Conservation (phyloP, 2,797 vertebrate species). For the Selene dorsalis region DNA sequence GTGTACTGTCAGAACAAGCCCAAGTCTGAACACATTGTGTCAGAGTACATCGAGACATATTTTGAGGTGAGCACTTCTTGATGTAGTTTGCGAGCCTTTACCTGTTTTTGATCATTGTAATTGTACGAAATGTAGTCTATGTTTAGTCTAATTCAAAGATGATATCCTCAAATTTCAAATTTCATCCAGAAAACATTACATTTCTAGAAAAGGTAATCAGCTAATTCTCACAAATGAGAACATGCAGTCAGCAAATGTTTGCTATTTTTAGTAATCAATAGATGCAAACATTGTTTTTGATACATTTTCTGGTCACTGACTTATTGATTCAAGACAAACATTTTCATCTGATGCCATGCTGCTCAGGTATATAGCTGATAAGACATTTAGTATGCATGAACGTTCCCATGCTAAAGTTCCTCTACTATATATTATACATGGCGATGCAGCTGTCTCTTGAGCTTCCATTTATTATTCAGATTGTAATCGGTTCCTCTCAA, state of each 20-base stretch:
- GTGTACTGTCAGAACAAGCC: slow-evolving; percentile 99
- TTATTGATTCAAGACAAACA: not conserved
- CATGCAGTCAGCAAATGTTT: not conserved
- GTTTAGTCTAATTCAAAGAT: too few relatives aligned
- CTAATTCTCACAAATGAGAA: not conserved
- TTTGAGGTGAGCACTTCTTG: slow-evolving; percentile 92
- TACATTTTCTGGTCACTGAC: not conserved
- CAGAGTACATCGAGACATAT: slow-evolving; percentile 98
- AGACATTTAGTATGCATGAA: slow-evolving; percentile 26
- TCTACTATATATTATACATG: slow-evolving; percentile 41
- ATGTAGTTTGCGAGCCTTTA: not conserved
- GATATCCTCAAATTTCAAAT: not conserved
- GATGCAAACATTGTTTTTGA: not conserved
- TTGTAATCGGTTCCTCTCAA: slow-evolving; percentile 31
- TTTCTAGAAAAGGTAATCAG: not conserved
- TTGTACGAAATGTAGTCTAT: not conserved
- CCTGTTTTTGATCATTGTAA: not conserved
- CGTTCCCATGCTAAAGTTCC: not conserved
- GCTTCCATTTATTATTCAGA: slow-evolving; percentile 51
- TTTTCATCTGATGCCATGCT: not conserved
- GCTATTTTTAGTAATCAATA: not conserved
- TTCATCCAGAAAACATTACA: not conserved
- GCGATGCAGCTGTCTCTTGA: slow-evolving; percentile 21
- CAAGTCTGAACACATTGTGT: slow-evolving; percentile 99
- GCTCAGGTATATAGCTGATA: slow-evolving; percentile 12